Evolutionary conservation across 2,888 invertebrate genomes (phyloP), one percentile per base, ranked within the genome.

Genomic region (Thumatha senex): DNA sequence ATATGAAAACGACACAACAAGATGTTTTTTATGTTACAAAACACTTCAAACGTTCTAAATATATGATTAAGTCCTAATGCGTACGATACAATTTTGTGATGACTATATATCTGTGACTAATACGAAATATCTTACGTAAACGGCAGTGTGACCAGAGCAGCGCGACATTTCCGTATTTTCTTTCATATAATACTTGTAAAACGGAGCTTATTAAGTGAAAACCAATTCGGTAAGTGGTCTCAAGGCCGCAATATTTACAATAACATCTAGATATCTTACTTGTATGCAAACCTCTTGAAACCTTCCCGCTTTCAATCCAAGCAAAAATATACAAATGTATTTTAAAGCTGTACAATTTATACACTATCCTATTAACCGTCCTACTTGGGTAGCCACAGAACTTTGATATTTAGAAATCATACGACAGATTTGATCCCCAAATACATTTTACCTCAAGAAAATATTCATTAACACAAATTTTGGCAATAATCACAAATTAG

Each of bases 1-100:
- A 86, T 88, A 87, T 88, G 83, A 84, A 84, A 88, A 89, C 86
- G 89, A 86, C 84, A 86, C 87, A 87, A 90, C 88, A 86, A 83
- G 83, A 84, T 84, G 81, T 82, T 82, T 80, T 67, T 58, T 71
- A 74, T 80, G 74, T 81, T 80, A 80, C 71, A 80, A 78, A 86
- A 80, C 78, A 80, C 76, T 83, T 81, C 77, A 80, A 83, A 78
- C 74, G 64, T 82, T 77, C 84, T 81, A 83, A 24, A 24, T 81
- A 85, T 86, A 84, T 71, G 74, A 80, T 78, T 79, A 82, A 81
- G 58, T 76, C 68, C 79, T 83, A 81, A 84, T 74, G 78, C 78
- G 71, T 77, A 78, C 74, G 79, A 73, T 84, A 85, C 75, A 88
- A 81, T 80, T 82, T 86, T 87, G 86, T 88, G 88, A 89, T 86